Conservation (phyloP, 2,113 vertebrate genomes). For the Ceuthmochares aereus region DNA sequence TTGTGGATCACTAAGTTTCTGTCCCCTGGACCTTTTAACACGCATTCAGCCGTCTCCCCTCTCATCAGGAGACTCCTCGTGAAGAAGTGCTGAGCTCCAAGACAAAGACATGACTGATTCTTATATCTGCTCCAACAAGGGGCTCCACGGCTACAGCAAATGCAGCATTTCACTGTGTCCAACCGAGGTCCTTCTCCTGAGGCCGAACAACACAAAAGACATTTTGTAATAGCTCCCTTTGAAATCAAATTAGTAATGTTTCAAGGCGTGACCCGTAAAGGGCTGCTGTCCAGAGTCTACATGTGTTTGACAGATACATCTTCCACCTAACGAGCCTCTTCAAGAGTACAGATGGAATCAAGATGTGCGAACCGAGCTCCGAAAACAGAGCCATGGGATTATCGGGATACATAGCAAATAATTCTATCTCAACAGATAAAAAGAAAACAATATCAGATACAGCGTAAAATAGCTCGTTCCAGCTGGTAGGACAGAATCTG, state of each 20-base stretch:
- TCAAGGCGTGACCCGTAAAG: slow-evolving; percentile 66
- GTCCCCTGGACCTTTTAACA: slow-evolving; percentile 42
- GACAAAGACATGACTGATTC: slow-evolving; percentile 60
- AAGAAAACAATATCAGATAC: slow-evolving; percentile 46
- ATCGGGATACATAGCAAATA: slow-evolving; percentile 14
- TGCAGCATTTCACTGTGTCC: slow-evolving; percentile 29
- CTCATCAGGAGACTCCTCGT: slow-evolving; percentile 47
- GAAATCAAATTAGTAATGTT: slow-evolving; percentile 70
- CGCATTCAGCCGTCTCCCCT: neutral
- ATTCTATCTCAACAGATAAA: slow-evolving; percentile 23
- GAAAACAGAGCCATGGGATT: slow-evolving; percentile 30
- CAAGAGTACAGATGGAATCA: slow-evolving; percentile 65
- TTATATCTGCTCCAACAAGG: slow-evolving; percentile 19
- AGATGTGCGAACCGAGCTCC: slow-evolving; percentile 66
- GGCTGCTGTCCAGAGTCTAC: slow-evolving; percentile 47
- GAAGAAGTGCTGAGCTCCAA: neutral
- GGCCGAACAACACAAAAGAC: slow-evolving; percentile 61
- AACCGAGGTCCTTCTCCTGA: slow-evolving; percentile 50
- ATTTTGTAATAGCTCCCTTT: slow-evolving; percentile 65
- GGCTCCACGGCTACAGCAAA: neutral
- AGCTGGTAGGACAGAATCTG: slow-evolving; percentile 31
- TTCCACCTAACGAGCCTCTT: slow-evolving; percentile 44
- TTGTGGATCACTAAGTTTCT: slow-evolving; percentile 68
- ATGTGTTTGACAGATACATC: slow-evolving; percentile 66
- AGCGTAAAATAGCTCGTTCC: slow-evolving; percentile 4